Base-by-base conservation (phyloP, 2,113 vertebrate genomes). In the Colistium nudipinnis region DNA sequence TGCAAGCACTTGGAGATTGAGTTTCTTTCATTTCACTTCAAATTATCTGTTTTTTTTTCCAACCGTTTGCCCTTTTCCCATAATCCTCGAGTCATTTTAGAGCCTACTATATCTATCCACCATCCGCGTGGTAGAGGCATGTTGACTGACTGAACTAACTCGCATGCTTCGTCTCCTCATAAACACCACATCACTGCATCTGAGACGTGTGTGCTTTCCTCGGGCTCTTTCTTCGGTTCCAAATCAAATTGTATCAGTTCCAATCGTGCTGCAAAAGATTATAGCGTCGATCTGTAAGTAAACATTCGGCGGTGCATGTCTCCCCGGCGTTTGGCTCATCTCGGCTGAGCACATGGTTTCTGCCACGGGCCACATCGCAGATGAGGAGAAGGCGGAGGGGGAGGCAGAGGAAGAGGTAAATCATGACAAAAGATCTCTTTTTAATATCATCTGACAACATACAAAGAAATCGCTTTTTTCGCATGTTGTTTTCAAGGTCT, bases 211-310 rank as follows among this genome's bases (percentile, higher is more conserved):
- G 41, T n/a, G n/a, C n/a, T n/a, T n/a, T n/a, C n/a, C n/a, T n/a
- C n/a, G n/a, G n/a, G n/a, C n/a, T n/a, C n/a, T n/a, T n/a, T 79
- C 62, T 53, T 79, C 62, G 14, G 0, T 62, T 73, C 74, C 78
- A 77, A 45, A 56, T 71, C 39, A 64, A 73, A 71, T 30, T n/a
- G n/a, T n/a, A n/a, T n/a, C n/a, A 51, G 47, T 68, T 74, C 41
- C 52, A 20, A 78, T 66, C 73, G 62, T 62, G 68, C n/a, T 39
- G 12, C 54, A 62, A 70, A 49, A 79, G 81, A 84, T 81, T 67
- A 55, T 27, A 54, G 45, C 56, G 63, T 64, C 81, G 73, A 62
- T 76, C 70, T 74, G 43, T n/a, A 56, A 41, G 43, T 49, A 70
- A 74, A 78, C 80, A 73, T 61, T 65, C 28, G 53, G 6, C 66